A percentile compares a stretch with the other conserved stretches of the same genome.
phyloP scores from a whole-genome alignment of 2,797 vertebrate species.

The Typhlichthys subterraneus region DNA sequence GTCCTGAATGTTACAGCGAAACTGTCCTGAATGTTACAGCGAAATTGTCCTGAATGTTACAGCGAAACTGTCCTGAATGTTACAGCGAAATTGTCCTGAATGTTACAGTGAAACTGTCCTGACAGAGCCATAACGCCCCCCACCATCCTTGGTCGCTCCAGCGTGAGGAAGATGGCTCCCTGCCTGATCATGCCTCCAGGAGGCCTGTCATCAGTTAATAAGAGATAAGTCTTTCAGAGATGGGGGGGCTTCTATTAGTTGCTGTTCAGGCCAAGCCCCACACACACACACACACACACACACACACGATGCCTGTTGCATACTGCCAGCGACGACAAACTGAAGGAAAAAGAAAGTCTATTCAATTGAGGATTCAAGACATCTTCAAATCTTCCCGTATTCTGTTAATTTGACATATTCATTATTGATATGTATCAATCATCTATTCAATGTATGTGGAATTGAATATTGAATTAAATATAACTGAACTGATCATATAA shows the following conservation, averaged over 20 bases:
- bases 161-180: constrained; percentile 32
- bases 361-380: not conserved
- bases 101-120: no score
- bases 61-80: constrained; percentile 9
- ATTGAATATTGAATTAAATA: not conserved
- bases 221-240: constrained; percentile 32
- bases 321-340: not conserved
- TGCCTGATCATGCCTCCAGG: constrained; percentile 39
- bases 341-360: not conserved
- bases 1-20: no score
- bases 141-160: not conserved
- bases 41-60: not conserved
- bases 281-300: not conserved
- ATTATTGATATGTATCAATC: no score
- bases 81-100: constrained; percentile 37
- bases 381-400: not conserved
- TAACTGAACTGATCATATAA: not conserved
- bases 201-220: constrained; percentile 32
- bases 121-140: constrained; percentile 21
- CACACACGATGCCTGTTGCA: not conserved
- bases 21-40: no score
- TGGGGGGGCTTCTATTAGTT: constrained; percentile 27
- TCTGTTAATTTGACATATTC: no score
- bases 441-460: no score
- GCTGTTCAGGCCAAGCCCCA: not conserved